phyloP scores from a whole-genome alignment of 1,140 invertebrate genomes.

The Drosophila sulfurigaster region DNA sequence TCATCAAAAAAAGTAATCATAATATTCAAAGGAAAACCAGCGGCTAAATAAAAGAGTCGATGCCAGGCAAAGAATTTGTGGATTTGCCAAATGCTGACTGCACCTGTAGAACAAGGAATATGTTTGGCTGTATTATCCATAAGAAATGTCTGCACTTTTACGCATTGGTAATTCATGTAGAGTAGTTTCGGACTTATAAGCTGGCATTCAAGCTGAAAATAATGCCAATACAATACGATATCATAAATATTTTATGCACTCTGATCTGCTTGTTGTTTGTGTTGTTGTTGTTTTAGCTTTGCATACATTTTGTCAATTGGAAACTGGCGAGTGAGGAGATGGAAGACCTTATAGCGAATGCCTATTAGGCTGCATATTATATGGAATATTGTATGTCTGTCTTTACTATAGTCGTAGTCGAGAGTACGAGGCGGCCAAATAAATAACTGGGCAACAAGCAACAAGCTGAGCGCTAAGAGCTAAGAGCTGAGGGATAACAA shows the following conservation, averaged over 20 bases:
- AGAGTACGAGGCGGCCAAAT: slow-evolving; percentile 65
- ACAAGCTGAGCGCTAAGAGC: neutral
- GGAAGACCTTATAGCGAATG: slow-evolving; percentile 52
- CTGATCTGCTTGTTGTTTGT: slow-evolving; percentile 17
- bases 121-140: neutral
- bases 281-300: slow-evolving; percentile 60
- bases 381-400: slow-evolving; percentile 24
- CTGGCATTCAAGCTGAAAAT: slow-evolving; percentile 77
- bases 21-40: neutral
- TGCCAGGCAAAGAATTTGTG: neutral
- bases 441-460: slow-evolving; percentile 65
- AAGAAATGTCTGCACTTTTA: slow-evolving; percentile 45
- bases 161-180: slow-evolving; percentile 42
- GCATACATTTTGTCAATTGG: slow-evolving; percentile 78
- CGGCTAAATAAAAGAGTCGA: neutral
- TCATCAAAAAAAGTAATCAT: neutral
- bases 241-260: slow-evolving; percentile 82
- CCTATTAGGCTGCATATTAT: slow-evolving; percentile 83
- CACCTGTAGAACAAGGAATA: slow-evolving; percentile 23
- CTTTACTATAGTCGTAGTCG: slow-evolving; percentile 10
- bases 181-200: slow-evolving; percentile 49
- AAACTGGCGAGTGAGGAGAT: slow-evolving; percentile 6
- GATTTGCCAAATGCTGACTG: slow-evolving; percentile 21
- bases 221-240: slow-evolving; percentile 76
- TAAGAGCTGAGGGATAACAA: slow-evolving; percentile 28